Conservation (phyloP, 1,140 invertebrate genomes). For the Heliconius hermathena region DNA sequence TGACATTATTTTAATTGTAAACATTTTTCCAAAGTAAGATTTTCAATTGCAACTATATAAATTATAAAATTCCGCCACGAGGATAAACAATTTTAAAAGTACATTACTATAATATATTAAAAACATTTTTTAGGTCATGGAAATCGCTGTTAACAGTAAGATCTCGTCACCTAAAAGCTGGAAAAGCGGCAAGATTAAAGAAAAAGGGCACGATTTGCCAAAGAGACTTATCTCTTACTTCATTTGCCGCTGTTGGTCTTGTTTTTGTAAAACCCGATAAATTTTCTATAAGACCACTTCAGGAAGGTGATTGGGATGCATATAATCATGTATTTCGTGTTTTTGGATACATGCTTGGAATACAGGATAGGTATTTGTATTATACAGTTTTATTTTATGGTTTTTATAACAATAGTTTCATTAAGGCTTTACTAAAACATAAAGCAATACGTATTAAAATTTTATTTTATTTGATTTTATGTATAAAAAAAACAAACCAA, state of each 20-base stretch:
- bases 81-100: too few species aligned
- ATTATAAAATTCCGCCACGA: too few species aligned
- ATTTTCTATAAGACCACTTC: constrained; percentile 82
- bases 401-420: neutral
- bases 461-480: too few species aligned
- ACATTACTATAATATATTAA: neutral
- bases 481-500: too few species aligned
- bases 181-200: constrained; percentile 65
- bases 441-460: too few species aligned
- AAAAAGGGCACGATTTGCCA: constrained; percentile 84
- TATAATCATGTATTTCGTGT: constrained; percentile 88
- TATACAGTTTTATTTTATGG: neutral
- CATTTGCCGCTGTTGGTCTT: constrained; percentile 92
- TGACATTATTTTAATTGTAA: too few species aligned
- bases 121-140: constrained; percentile 78
- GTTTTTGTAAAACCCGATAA: constrained; percentile 84
- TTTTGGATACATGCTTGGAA: constrained; percentile 89
- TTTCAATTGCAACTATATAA: neutral
- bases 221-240: constrained; percentile 90
- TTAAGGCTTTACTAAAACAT: neutral
- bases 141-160: constrained; percentile 85
- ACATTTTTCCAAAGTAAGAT: too few species aligned
- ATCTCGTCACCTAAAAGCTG: constrained; percentile 83
- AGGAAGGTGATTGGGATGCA: constrained; percentile 79
- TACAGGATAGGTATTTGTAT: constrained; percentile 85